Percentiles rank a stretch among this genome's conserved stretches.
phyloP scores from a whole-genome alignment of 2,113 vertebrate species.

The Scatophagus argus region DNA sequence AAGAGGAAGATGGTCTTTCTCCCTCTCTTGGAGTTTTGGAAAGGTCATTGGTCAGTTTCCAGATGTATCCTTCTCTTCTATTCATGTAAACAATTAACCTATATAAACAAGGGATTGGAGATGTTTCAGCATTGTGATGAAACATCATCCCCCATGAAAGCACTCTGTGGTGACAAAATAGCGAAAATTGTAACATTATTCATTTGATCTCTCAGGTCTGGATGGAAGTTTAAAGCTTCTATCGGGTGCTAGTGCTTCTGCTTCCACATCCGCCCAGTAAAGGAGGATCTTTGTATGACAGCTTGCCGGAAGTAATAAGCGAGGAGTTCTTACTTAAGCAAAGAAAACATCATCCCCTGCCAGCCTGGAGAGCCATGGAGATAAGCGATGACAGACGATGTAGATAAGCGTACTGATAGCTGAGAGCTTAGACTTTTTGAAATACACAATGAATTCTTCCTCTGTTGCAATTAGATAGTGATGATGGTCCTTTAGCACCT shows the following conservation, averaged over 20 bases:
- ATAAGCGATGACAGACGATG: slow-evolving; percentile 7
- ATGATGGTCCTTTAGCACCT: neutral
- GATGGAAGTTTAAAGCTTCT: slow-evolving; percentile 18
- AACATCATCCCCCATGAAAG: too few species aligned
- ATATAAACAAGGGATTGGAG: too few species aligned
- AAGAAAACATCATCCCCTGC: slow-evolving; percentile 26
- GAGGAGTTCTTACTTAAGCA: slow-evolving; percentile 39
- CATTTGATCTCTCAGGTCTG: neutral
- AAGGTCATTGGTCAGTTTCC: too few species aligned
- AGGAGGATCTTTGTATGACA: slow-evolving; percentile 37
- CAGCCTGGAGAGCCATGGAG: too few species aligned
- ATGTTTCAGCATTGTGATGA: too few species aligned
- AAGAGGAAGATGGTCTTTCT: too few species aligned
- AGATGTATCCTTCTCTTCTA: too few species aligned
- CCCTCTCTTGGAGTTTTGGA: too few species aligned
- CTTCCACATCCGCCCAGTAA: slow-evolving; percentile 9
- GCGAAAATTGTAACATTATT: neutral
- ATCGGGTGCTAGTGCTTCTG: too few species aligned
- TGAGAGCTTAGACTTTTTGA: neutral
- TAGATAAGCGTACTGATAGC: neutral
- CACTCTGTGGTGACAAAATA: too few species aligned
- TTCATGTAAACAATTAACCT: too few species aligned
- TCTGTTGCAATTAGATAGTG: neutral
- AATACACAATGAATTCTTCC: neutral
- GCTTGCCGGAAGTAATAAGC: slow-evolving; percentile 23